A percentile compares a stretch with the other conserved stretches of the same genome.
Evolutionary conservation across 2,888 invertebrate species (phyloP).

Genomic region (Heliconius aoede): DNA sequence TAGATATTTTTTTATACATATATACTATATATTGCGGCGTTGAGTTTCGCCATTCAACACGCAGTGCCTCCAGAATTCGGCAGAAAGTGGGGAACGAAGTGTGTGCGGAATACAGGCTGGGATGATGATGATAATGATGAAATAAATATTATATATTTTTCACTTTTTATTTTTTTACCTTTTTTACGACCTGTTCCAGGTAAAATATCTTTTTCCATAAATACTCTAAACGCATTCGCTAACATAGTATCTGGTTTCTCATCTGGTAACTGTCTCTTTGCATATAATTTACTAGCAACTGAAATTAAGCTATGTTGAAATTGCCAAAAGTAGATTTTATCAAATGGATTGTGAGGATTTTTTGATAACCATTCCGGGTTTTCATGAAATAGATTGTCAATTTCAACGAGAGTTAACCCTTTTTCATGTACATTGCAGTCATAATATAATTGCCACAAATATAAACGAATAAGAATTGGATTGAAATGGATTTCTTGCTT

Average conservation of each 20-base stretch:
- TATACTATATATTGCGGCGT: too few species aligned
- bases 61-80: too few species aligned
- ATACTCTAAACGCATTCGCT: constrained; percentile 78
- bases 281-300: constrained; percentile 76
- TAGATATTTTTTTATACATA: background rate
- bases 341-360: constrained; percentile 81
- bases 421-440: constrained; percentile 81
- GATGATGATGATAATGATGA: too few species aligned
- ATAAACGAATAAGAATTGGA: constrained; percentile 79
- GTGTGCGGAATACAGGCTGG: too few species aligned
- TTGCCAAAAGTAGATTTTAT: constrained; percentile 85
- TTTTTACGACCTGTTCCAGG: constrained; percentile 67
- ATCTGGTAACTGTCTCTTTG: constrained; percentile 63
- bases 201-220: constrained; percentile 79
- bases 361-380: constrained; percentile 77
- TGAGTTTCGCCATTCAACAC: too few species aligned
- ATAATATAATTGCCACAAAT: constrained; percentile 85
- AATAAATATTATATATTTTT: background rate
- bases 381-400: constrained; percentile 76
- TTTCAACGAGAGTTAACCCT: constrained; percentile 77
- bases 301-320: constrained; percentile 83
- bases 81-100: too few species aligned
- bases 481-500: constrained; percentile 64
- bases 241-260: constrained; percentile 75
- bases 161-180: constrained; percentile 63